Evolutionary conservation across 2,797 vertebrate genomes (phyloP).

Genomic region (Coccyzus lansbergi): DNA sequence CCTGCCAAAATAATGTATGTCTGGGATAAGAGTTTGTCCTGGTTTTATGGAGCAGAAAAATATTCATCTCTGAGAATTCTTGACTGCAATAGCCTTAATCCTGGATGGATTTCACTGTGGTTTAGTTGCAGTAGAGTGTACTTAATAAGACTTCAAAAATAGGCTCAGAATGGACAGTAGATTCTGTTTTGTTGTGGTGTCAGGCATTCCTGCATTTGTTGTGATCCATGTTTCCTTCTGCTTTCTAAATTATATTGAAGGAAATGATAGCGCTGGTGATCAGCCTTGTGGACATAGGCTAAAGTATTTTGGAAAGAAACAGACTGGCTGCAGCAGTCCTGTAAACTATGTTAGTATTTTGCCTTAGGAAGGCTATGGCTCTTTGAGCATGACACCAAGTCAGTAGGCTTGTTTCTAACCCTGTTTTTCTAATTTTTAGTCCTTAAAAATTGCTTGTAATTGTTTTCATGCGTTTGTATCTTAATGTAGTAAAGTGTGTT

Average conservation of each 20-base stretch:
- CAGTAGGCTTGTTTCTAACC: not conserved
- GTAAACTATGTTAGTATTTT: not conserved
- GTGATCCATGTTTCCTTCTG: not conserved
- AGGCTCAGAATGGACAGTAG: not conserved
- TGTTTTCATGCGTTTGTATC: not conserved
- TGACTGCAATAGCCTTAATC: not conserved
- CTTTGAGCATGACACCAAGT: not conserved
- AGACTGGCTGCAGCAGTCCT: not conserved
- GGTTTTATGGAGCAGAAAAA: not conserved
- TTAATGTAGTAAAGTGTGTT: not conserved
- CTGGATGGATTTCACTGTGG: not conserved
- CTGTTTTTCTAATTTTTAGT: not conserved
- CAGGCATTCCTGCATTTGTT: not conserved
- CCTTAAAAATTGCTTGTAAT: not conserved
- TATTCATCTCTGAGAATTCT: not conserved
- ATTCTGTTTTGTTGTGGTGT: not conserved
- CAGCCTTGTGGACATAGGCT: not conserved
- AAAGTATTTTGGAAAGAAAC: not conserved
- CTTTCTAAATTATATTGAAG: not conserved
- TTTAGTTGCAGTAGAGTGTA: not conserved
- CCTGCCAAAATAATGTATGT: not conserved
- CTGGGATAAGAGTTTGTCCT: constrained; percentile 3
- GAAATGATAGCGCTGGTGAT: not conserved
- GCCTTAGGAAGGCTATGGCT: not conserved
- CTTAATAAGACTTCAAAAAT: not conserved